Conservation (phyloP, 2,113 vertebrate species). For the Acanthochromis polyacanthus region DNA sequence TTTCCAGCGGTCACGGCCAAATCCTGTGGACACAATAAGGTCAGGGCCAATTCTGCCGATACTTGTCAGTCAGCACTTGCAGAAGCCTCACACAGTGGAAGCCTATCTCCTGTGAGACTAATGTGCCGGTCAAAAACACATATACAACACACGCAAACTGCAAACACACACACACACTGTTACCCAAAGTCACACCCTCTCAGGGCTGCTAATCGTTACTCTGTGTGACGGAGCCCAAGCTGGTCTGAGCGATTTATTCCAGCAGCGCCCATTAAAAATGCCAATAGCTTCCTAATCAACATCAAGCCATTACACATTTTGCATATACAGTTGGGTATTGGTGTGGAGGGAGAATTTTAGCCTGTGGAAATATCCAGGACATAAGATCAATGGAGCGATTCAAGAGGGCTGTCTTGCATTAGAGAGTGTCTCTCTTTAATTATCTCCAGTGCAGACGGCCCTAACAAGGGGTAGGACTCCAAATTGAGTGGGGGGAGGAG, state of each 20-base stretch:
- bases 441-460: conserved; percentile 68
- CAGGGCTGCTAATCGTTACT: conserved; percentile 27
- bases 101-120: conserved; percentile 6
- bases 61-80: conserved; percentile 28
- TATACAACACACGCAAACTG: background rate
- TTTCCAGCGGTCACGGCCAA: conserved; percentile 28
- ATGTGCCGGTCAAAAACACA: background rate
- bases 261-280: conserved; percentile 59
- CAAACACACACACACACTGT: background rate
- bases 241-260: conserved; percentile 27
- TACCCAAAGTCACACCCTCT: background rate
- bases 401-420: conserved; percentile 58
- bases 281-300: conserved; percentile 65
- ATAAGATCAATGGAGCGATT: conserved; percentile 70
- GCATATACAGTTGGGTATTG: conserved; percentile 61
- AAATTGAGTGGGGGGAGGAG: conserved; percentile 54
- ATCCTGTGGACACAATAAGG: conserved; percentile 53
- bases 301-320: conserved; percentile 59
- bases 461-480: conserved; percentile 64
- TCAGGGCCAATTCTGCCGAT: conserved; percentile 49
- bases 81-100: conserved; percentile 9
- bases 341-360: conserved; percentile 33
- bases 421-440: conserved; percentile 66
- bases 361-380: conserved; percentile 52
- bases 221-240: conserved; percentile 23